A percentile compares a stretch with the other conserved stretches of the same genome.
Conservation (phyloP, 2,888 invertebrate species). For the Philereme vetulata region DNA sequence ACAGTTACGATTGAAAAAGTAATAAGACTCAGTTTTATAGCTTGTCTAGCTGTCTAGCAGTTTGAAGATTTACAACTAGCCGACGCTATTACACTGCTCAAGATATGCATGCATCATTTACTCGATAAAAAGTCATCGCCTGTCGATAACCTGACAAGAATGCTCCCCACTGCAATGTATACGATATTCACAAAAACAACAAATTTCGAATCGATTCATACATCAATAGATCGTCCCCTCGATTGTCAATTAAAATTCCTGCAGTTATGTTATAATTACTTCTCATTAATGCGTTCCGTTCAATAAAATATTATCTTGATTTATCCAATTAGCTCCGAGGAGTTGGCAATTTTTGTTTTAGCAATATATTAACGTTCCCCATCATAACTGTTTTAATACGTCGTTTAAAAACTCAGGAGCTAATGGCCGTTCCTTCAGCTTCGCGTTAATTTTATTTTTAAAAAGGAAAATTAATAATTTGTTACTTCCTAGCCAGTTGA, state of each 20-base stretch:
- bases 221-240: conserved; percentile 52
- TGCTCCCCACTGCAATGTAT: conserved; percentile 19
- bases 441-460: conserved; percentile 6
- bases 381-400: conserved; percentile 33
- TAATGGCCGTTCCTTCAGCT: conserved; percentile 9
- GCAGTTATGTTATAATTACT: conserved; percentile 64
- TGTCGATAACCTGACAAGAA: conserved; percentile 32
- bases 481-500: no score
- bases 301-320: conserved; percentile 55
- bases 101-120: conserved; percentile 32
- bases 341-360: conserved; percentile 47
- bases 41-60: conserved; percentile 32
- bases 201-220: conserved; percentile 47
- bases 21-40: conserved; percentile 30
- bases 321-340: conserved; percentile 49
- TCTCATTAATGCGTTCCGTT: conserved; percentile 58
- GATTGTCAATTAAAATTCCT: conserved; percentile 70
- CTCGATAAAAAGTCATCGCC: conserved; percentile 37
- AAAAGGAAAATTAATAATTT: background rate
- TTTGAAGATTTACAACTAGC: conserved; percentile 37
- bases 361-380: conserved; percentile 40
- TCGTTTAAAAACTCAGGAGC: conserved; percentile 30
- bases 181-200: conserved; percentile 42
- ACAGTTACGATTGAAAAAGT: conserved; percentile 42
- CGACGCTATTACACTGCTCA: conserved; percentile 24